phyloP scores from a whole-genome alignment of 2,113 vertebrate species.

The Leptocoma aspasia region DNA sequence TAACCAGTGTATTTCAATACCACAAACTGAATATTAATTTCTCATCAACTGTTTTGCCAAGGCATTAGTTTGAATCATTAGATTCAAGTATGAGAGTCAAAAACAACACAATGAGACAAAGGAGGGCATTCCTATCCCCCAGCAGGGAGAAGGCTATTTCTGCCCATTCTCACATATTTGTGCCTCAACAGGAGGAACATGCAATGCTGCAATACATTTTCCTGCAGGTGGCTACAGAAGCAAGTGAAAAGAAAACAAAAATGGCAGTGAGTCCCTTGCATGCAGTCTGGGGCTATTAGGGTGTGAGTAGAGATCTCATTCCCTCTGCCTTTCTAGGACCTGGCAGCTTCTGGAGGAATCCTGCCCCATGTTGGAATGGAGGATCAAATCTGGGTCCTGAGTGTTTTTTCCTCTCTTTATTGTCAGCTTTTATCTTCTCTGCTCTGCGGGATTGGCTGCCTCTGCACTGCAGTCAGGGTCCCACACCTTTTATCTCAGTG shows the following conservation, averaged over 20 bases:
- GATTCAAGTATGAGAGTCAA: neutral
- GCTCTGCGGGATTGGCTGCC: neutral
- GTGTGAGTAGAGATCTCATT: neutral
- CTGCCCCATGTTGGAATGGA: neutral
- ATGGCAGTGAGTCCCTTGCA: rapidly evolving
- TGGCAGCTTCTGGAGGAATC: neutral
- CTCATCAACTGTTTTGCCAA: neutral
- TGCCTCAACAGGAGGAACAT: neutral
- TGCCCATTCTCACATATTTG: rapidly evolving
- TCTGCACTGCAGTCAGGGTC: neutral
- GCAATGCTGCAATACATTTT: neutral
- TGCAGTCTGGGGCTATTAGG: neutral
- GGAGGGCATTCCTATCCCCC: neutral
- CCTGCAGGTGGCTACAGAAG: neutral
- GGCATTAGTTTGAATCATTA: neutral
- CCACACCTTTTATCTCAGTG: neutral
- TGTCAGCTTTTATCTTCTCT: neutral
- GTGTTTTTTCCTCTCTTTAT: neutral
- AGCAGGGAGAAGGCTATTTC: neutral
- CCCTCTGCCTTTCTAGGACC: neutral
- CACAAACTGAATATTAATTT: neutral
- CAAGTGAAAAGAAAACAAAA: neutral
- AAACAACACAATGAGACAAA: neutral
- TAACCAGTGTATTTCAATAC: neutral
- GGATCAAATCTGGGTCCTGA: neutral